A percentile compares a stretch with the other conserved stretches of the same genome.
phyloP scores from a whole-genome alignment of 1,140 invertebrate species.

The Caenorhabditis tropicalis region DNA sequence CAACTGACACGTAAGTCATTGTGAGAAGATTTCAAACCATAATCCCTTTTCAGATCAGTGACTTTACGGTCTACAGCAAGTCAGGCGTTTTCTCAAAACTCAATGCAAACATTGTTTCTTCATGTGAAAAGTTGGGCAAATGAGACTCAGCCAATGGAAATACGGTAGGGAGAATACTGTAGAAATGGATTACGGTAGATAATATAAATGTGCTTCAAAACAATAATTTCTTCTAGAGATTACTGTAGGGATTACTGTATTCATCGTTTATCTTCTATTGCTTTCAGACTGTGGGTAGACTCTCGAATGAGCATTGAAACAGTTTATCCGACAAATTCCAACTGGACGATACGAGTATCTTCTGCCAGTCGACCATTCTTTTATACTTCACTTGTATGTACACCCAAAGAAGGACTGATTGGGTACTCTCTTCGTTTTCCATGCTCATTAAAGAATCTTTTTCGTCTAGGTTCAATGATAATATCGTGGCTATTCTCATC shows the following conservation, averaged over 20 bases:
- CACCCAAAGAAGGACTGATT: constrained; percentile 29
- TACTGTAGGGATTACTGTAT: no score
- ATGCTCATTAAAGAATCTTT: not conserved
- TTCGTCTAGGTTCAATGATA: not conserved
- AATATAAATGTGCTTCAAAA: no score
- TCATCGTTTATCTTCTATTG: not conserved
- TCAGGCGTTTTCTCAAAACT: not conserved
- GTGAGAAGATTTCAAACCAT: not conserved
- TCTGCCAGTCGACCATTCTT: constrained; percentile 49
- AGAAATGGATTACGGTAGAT: not conserved
- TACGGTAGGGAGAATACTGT: not conserved
- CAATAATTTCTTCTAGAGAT: no score
- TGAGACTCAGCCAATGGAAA: not conserved
- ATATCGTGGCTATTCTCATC: constrained; percentile 37
- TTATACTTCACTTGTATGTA: constrained; percentile 54
- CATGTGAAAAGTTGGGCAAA: constrained; percentile 9
- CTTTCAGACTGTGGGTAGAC: constrained; percentile 54
- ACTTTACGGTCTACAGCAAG: not conserved
- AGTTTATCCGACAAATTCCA: constrained; percentile 30
- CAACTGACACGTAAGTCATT: not conserved
- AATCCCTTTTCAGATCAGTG: not conserved
- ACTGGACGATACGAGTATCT: constrained; percentile 51
- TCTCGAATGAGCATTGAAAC: constrained; percentile 54
- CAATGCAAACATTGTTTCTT: constrained; percentile 19
- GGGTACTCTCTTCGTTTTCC: not conserved